Conservation (phyloP, 2,797 vertebrate genomes). For the Pangasius sanitwongsei region DNA sequence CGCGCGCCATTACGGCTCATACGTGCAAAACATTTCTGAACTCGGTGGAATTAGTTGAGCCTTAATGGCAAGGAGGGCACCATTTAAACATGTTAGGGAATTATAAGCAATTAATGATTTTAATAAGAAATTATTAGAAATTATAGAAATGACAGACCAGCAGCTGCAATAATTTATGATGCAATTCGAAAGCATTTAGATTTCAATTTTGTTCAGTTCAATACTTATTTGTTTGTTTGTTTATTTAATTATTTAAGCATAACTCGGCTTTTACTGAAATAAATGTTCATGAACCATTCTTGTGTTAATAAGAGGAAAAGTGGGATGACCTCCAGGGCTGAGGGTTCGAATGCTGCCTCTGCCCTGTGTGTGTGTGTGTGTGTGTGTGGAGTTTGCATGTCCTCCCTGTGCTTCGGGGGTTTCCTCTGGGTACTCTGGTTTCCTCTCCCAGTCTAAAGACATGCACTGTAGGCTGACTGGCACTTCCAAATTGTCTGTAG, state of each 20-base stretch:
- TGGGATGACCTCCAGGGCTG: too few relatives aligned
- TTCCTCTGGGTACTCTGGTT: too few relatives aligned
- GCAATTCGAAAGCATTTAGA: too few relatives aligned
- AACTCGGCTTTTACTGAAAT: background rate
- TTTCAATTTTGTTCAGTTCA: background rate
- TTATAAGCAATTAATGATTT: background rate
- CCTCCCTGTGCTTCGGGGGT: too few relatives aligned
- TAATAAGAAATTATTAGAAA: background rate
- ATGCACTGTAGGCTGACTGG: too few relatives aligned
- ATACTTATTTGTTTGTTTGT: background rate
- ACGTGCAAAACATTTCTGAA: background rate
- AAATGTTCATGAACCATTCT: background rate
- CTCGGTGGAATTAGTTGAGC: constrained; percentile 24
- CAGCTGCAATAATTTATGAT: background rate
- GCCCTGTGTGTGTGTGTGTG: too few relatives aligned
- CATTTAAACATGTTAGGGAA: background rate
- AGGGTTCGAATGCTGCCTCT: too few relatives aligned
- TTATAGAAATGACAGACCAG: background rate
- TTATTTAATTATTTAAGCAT: too few relatives aligned
- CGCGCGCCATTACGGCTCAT: constrained; percentile 76
- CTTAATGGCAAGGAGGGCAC: constrained; percentile 58
- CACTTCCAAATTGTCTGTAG: too few relatives aligned
- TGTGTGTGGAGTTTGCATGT: too few relatives aligned
- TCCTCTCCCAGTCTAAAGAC: too few relatives aligned
- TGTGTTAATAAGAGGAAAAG: background rate